These are phyloP conservation scores for Polyodon spathula DNA, from an alignment of 2,113 vertebrate genomes.

Conservation along the genomic window DNA sequence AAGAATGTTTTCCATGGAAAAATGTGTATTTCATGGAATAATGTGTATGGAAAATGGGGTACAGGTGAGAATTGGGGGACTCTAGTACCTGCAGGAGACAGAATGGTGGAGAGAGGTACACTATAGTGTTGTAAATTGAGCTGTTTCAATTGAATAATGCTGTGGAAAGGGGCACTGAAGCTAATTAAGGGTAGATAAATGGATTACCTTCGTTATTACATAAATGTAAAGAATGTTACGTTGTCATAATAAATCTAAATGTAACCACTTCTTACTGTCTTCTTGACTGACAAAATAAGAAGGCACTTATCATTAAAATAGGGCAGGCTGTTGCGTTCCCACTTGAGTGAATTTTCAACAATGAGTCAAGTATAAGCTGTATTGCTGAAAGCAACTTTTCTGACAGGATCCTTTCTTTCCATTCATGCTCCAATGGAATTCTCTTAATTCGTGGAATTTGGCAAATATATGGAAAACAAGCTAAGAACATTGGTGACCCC, in stretches of 20 bases:
- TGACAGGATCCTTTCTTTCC: not conserved
- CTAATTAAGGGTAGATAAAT: too few species aligned
- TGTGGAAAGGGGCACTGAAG: too few species aligned
- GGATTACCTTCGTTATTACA: too few species aligned
- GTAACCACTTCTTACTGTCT: not conserved
- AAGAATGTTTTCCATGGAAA: too few species aligned
- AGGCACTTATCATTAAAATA: not conserved
- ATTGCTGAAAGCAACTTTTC: not conserved
- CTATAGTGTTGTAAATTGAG: too few species aligned
- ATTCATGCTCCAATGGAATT: constrained; percentile 3
- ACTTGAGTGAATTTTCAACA: constrained; percentile 1
- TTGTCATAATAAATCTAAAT: not conserved
- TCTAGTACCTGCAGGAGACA: too few species aligned
- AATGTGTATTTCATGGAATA: too few species aligned
- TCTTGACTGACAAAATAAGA: not conserved
- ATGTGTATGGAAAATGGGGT: too few species aligned
- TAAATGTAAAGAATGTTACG: too few species aligned
- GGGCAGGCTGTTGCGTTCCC: not conserved
- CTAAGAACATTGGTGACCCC: not conserved
- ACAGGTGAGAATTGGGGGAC: too few species aligned
- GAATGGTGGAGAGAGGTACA: too few species aligned
- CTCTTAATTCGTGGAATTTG: constrained; percentile 6
- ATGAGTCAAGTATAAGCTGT: constrained; percentile 6
- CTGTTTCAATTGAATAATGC: too few species aligned
- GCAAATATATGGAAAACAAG: constrained; percentile 10